phyloP scores from a whole-genome alignment of 1,140 invertebrate species.

The Acyrthosiphon pisum region DNA sequence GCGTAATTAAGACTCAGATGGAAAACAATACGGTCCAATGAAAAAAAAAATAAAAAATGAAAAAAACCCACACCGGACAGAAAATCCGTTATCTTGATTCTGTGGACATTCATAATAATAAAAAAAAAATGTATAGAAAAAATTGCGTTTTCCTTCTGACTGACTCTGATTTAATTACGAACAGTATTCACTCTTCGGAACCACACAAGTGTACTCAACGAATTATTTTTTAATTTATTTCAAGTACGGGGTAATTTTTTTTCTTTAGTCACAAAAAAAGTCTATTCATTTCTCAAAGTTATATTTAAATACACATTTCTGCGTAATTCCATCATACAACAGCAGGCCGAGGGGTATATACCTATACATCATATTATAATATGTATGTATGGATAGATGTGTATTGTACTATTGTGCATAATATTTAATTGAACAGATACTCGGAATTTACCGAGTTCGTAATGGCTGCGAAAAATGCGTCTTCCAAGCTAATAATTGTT shows the following conservation, averaged over 20 bases:
- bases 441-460: not conserved
- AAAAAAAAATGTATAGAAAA: slow-evolving; percentile 42
- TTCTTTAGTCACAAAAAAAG: not conserved
- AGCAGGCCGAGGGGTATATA: not conserved
- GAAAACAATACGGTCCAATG: slow-evolving; percentile 1
- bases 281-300: not conserved
- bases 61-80: slow-evolving; percentile 37
- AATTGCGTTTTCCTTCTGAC: slow-evolving; percentile 35
- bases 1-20: slow-evolving; percentile 40
- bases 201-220: slow-evolving; percentile 44
- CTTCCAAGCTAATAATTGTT: not conserved
- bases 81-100: slow-evolving; percentile 53
- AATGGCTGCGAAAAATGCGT: not conserved
- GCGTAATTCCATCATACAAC: not conserved
- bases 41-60: not conserved
- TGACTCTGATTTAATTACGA: slow-evolving; percentile 45
- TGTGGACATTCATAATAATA: slow-evolving; percentile 12
- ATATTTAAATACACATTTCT: slow-evolving; percentile 19
- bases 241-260: slow-evolving; percentile 37
- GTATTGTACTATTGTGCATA: not conserved
- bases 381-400: not conserved
- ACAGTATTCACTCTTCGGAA: slow-evolving; percentile 13
- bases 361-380: not conserved
- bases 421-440: not conserved
- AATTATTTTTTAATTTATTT: slow-evolving; percentile 49